Conservation (phyloP, 1,140 invertebrate species). For the Drosophila persimilis region DNA sequence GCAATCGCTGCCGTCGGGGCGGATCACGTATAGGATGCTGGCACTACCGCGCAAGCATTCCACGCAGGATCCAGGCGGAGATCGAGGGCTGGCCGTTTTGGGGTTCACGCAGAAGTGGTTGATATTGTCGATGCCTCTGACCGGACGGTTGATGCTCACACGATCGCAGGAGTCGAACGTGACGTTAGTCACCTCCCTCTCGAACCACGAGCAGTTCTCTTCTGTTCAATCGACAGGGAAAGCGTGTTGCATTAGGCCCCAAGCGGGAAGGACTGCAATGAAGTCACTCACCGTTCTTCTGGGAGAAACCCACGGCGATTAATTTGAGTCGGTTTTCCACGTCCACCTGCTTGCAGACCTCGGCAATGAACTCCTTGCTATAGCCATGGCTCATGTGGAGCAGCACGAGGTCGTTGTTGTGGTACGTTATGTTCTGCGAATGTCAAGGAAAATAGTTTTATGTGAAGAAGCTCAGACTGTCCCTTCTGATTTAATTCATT, state of each 20-base stretch:
- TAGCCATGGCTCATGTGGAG: neutral
- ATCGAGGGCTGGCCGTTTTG: fast-evolving
- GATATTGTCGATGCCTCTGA: neutral
- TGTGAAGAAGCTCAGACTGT: neutral
- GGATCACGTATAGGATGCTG: conserved; percentile 34
- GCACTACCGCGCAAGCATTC: conserved; percentile 27
- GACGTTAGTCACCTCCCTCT: neutral
- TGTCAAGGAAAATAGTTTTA: no score
- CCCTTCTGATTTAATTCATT: neutral
- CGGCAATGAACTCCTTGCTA: no score
- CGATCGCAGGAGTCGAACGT: no score
- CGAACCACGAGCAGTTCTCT: neutral
- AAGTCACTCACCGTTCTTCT: neutral
- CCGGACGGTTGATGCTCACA: no score
- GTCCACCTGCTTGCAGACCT: neutral
- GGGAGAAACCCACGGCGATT: conserved; percentile 3
- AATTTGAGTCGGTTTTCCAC: neutral
- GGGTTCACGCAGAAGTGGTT: conserved; percentile 16
- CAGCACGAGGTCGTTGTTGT: neutral
- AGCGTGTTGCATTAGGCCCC: no score
- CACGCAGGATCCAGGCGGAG: neutral
- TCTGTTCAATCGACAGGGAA: neutral
- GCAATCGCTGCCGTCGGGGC: conserved; percentile 11
- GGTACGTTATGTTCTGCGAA: no score
- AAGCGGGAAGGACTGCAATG: no score